Evolutionary conservation across 1,140 invertebrate species (phyloP), one percentile per base, ranked within the genome.

Genomic region (Apis dorsata): DNA sequence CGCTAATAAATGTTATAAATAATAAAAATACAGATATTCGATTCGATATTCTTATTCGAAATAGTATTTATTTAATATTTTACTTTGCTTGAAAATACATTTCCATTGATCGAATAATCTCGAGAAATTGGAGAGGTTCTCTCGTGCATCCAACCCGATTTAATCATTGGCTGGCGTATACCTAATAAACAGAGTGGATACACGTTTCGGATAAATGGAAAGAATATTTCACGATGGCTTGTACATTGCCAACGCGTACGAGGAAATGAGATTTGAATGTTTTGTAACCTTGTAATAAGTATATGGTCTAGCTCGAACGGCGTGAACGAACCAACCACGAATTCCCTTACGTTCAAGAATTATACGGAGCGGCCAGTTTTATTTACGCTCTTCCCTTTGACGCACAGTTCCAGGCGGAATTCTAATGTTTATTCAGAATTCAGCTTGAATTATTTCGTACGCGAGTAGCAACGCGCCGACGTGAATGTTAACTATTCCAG

Each of bases 391-490:
- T 34, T 74, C 57, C 11, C 57, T 72, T 72, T 72, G 51, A 55
- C 17, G 49, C 24, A 10, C 49, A 19, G 11, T 12, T 44, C 57
- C 28, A 17, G 57, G 12, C 72, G 5, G 10, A 21, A 8, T 24
- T 74, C 59, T 60, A 17, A 74, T n/a, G 34, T 60, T 74, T 71
- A 71, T 71, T 71, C 70, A 53, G 49, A 71, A 71, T 55, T 55
- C 70, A 53, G n/a, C 19, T 17, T 71, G 70, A 71, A 71, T 71
- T 71, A 71, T 71, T 71, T 55, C 66, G 66, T 68, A 55, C 51
- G 51, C 19, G 53, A 70, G 69, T 70, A 55, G 24, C 71, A 13
- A 21, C 24, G 19, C 24, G 69, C 24, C 12, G 49, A 24, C 59
- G 11, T 17, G 71, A 73, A 73, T 60, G 71, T 28, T 59, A 44